Evolutionary conservation across 1,140 invertebrate genomes (phyloP).

Genomic region (Adelges cooleyi): DNA sequence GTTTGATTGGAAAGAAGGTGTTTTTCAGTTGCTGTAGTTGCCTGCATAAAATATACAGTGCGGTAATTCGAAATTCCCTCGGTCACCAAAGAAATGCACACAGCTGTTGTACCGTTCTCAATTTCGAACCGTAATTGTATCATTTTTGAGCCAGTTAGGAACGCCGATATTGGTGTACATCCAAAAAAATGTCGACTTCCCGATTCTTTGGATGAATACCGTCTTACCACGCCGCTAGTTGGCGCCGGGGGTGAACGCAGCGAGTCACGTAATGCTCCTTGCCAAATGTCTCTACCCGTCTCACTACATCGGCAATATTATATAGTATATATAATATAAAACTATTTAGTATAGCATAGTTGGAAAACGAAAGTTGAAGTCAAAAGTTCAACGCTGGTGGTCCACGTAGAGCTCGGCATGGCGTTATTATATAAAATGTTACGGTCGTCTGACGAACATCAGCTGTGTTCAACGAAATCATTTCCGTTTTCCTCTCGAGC

Average conservation of each 20-base stretch:
- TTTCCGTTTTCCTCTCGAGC: too few relatives aligned
- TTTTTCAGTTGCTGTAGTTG: too few relatives aligned
- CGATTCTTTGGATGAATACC: background rate
- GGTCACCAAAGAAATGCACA: too few relatives aligned
- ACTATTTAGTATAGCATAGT: background rate
- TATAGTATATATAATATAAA: too few relatives aligned
- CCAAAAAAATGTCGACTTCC: conserved; percentile 21
- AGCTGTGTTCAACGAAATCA: too few relatives aligned
- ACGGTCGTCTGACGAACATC: too few relatives aligned
- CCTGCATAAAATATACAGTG: too few relatives aligned
- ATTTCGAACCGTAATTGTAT: conserved; percentile 18
- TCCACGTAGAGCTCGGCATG: too few relatives aligned
- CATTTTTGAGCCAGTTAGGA: conserved; percentile 18
- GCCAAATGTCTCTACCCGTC: conserved; percentile 4
- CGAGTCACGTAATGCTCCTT: background rate
- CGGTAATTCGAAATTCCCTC: too few relatives aligned
- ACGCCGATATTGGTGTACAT: conserved; percentile 12
- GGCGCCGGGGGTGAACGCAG: conserved; percentile 1
- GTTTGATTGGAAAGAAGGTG: too few relatives aligned
- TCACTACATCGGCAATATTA: too few relatives aligned
- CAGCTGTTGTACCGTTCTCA: background rate
- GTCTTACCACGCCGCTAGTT: background rate
- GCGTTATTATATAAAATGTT: too few relatives aligned
- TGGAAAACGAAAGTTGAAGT: background rate
- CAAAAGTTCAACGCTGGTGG: background rate